Evolutionary conservation across 2,888 invertebrate species (phyloP), one percentile per base, ranked within the genome.

Genomic region (Watsonalla cultraria): DNA sequence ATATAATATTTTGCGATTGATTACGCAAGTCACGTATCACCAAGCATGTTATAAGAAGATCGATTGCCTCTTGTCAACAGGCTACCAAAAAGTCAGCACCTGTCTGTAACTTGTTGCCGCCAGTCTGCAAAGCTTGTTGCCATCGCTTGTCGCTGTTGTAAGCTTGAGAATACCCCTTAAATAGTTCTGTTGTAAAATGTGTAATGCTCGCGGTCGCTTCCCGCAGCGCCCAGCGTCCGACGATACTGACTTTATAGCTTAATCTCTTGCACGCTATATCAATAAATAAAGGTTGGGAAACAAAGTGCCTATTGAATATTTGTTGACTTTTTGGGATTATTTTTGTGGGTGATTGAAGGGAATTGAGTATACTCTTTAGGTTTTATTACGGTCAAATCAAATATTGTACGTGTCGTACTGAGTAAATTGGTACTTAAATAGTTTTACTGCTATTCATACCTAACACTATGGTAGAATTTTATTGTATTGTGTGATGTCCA

Each of bases 201-300:
- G 75, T 80, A 80, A 80, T 76, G 78, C 76, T 70, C 66, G 61
- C 73, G 70, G 72, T 63, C 65, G 78, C 76, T 64, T 81, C 90
- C 89, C 84, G 89, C 77, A 64, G 90, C 57, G 90, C 86, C 60
- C 82, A 82, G 85, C 85, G 72, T 80, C 85, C 78, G 74, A 75
- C 74, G 67, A 72, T 68, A 71, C 65, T 58, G 59, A 72, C 80
- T 90, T 90, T 90, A 90, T 88, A 80, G 84, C 90, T 90, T 88
- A 88, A 89, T 90, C 88, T 84, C 74, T 72, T 74, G 79, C 78
- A 80, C 76, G 80, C 80, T 71, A 82, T 84, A 82, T 78, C 83
- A 82, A 88, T 89, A 87, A 87, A 87, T 86, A 84, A 81, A 72
- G 72, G 64, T 15, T 14, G 14, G 46, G 46, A 15, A 15, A 46